Evolutionary conservation across 2,113 vertebrate genomes (phyloP), one percentile per base, ranked within the genome.

Genomic region (Micronycteris hirsuta): DNA sequence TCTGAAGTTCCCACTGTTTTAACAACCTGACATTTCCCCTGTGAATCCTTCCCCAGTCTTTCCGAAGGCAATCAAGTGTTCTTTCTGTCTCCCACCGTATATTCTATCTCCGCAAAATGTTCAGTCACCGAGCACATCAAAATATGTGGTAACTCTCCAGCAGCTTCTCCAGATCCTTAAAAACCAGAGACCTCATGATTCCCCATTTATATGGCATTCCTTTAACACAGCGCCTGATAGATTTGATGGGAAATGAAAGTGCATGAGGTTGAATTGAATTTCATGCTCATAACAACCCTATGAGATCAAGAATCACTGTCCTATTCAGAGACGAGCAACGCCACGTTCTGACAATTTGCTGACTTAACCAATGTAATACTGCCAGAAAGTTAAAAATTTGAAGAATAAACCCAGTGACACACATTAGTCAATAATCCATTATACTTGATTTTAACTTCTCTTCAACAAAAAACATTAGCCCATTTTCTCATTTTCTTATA

Each of bases 401-500:
- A 3, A 89, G n/a, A 92, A 88, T 45, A 94, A 81, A 67, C 36
- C 28, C 56, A 80, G 80, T 24, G 38, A 49, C 16, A 71, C 14
- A 12, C 19, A 17, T 43, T 38, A 74, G 36, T 80, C 49, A 90
- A 43, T 56, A 28, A 70, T 49, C 49, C 5, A 49, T 52, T 61
- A 28, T 4, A 77, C 33, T 16, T 63, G n/a, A 41, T 33, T 89
- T 82, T 68, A 88, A 85, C 9, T 74, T 91, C n/a, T 68, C 52
- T 85, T 61, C 17, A 74, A 80, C 4, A 89, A 67, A 38, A 86
- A 78, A 81, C 4, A 26, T 26, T 19, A 81, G 16, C n/a, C 41
- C 36, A 56, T 52, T 85, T 90, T 91, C 56, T 91, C 56, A 88
- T 43, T 73, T 63, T 86, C 38, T 93, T 92, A 65, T 43, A 88